These are phyloP conservation scores for Indri indri DNA, from an alignment of 2,113 vertebrate genomes.

Conservation along the genomic window DNA sequence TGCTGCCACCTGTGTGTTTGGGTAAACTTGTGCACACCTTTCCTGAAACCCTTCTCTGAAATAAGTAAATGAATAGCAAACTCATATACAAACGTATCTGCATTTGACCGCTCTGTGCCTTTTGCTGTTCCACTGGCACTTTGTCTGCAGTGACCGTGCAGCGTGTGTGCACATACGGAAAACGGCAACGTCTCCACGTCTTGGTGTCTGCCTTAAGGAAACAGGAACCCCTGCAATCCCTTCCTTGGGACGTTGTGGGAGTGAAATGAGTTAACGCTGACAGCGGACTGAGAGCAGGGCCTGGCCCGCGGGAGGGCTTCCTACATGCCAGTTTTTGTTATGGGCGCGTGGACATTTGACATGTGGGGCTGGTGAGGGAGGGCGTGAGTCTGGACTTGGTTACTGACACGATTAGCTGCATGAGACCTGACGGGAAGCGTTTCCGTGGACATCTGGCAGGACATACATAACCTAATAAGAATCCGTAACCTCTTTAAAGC, in stretches of 20 bases:
- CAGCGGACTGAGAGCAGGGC: fast-evolving
- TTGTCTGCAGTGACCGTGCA: fast-evolving
- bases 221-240: not conserved
- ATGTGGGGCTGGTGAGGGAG: not conserved
- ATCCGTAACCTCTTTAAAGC: not conserved
- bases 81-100: fast-evolving
- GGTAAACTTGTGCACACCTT: not conserved
- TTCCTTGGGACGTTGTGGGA: fast-evolving
- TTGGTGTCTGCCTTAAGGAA: fast-evolving
- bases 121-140: fast-evolving
- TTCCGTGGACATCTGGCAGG: constrained; percentile 27
- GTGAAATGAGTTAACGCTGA: fast-evolving
- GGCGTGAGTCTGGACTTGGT: not conserved
- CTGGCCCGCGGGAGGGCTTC: not conserved
- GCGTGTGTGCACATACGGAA: not conserved
- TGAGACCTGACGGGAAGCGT: fast-evolving
- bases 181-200: fast-evolving
- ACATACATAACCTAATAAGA: not conserved
- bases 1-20: fast-evolving
- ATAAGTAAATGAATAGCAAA: not conserved
- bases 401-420: not conserved
- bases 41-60: not conserved
- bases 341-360: not conserved
- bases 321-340: fast-evolving
- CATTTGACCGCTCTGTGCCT: not conserved